A percentile compares a stretch with the other conserved stretches of the same genome.
phyloP scores from a whole-genome alignment of 2,797 vertebrate species.

The Hippocampus kuda region DNA sequence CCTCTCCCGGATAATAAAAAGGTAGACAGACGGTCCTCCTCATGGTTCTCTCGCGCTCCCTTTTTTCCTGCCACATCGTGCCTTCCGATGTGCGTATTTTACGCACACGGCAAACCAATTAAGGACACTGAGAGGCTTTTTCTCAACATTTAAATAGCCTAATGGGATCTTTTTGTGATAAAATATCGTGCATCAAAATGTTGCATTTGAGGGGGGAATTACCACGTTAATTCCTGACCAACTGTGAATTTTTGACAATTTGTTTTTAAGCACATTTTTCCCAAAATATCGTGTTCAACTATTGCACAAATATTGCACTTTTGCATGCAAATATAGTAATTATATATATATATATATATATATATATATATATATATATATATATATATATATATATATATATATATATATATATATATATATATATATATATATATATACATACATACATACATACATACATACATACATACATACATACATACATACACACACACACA shows the following conservation, averaged over 20 bases:
- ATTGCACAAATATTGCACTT: background rate
- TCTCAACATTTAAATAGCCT: background rate
- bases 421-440: too few relatives aligned
- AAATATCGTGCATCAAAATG: background rate
- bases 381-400: too few relatives aligned
- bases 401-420: too few relatives aligned
- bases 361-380: too few relatives aligned
- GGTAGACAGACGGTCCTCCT: constrained; percentile 42
- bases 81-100: background rate
- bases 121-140: background rate
- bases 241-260: background rate
- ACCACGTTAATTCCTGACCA: background rate
- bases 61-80: background rate
- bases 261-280: background rate
- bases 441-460: too few relatives aligned
- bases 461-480: too few relatives aligned
- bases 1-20: constrained; percentile 57
- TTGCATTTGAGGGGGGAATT: background rate
- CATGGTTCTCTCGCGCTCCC: background rate
- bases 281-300: background rate
- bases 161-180: background rate
- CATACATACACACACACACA: too few relatives aligned
- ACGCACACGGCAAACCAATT: background rate
- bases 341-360: too few relatives aligned
- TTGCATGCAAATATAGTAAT: background rate